A percentile compares a stretch with the other conserved stretches of the same genome.
These are phyloP conservation scores for Philonicus albiceps DNA, from an alignment of 2,888 invertebrate genomes.

Conservation along the genomic window DNA sequence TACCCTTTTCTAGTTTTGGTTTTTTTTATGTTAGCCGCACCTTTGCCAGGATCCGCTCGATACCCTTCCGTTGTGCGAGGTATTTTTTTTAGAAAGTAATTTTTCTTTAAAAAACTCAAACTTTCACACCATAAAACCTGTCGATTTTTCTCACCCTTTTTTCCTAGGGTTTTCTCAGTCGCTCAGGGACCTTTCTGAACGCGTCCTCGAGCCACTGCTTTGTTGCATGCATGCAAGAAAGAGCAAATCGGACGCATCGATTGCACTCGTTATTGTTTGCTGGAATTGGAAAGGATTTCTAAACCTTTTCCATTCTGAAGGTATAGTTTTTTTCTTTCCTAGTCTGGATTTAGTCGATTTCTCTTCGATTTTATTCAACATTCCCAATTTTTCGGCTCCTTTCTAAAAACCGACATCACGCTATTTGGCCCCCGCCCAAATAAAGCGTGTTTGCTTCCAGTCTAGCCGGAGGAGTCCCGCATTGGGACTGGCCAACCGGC, in stretches of 20 bases:
- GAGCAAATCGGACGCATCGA: background rate
- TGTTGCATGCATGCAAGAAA: background rate
- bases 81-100: background rate
- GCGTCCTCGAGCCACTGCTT: background rate
- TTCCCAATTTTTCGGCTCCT: background rate
- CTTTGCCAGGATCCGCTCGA: background rate
- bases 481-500: background rate
- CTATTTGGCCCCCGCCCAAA: conserved; percentile 27
- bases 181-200: background rate
- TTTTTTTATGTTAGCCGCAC: background rate
- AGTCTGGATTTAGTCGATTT: background rate
- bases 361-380: background rate
- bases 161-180: background rate
- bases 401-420: conserved; percentile 8
- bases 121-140: conserved; percentile 49
- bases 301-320: conserved; percentile 2
- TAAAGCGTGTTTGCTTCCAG: background rate
- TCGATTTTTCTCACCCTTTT: conserved; percentile 42
- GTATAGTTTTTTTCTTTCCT: background rate
- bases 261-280: conserved; percentile 11
- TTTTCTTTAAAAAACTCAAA: conserved; percentile 38
- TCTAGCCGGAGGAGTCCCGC: background rate
- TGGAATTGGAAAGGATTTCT: conserved; percentile 39
- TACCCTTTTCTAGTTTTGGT: conserved; percentile 8
- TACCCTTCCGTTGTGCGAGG: background rate